A percentile compares a stretch with the other conserved stretches of the same genome.
phyloP scores from a whole-genome alignment of 2,113 vertebrate genomes.

The Lontra canadensis region DNA sequence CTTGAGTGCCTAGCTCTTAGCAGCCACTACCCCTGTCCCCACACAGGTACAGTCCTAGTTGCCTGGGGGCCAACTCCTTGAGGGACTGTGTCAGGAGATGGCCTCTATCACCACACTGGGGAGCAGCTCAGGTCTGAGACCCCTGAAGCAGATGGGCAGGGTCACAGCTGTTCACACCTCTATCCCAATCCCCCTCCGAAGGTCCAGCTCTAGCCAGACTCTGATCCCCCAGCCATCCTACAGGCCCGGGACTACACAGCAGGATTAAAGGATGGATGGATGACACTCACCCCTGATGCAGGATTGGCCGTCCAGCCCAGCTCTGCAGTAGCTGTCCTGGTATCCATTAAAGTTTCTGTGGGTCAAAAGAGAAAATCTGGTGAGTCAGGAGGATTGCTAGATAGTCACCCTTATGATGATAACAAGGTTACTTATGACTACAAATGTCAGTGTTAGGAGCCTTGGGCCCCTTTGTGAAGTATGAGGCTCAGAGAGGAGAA shows the following conservation, averaged over 20 bases:
- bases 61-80: background rate
- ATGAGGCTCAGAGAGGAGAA: background rate
- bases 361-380: conserved; percentile 64
- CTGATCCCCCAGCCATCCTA: background rate
- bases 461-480: background rate
- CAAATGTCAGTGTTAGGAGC: background rate
- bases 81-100: background rate
- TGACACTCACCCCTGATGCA: conserved; percentile 94
- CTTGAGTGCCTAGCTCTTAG: background rate
- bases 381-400: background rate
- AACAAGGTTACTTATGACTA: background rate
- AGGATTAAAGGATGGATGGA: background rate
- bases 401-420: background rate
- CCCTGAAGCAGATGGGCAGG: background rate
- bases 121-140: background rate
- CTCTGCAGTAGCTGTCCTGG: conserved; percentile 97
- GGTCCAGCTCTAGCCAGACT: background rate
- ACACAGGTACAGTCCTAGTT: background rate
- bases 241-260: background rate
- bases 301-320: conserved; percentile 99
- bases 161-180: background rate
- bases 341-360: conserved; percentile 98
- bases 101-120: background rate
- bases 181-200: background rate
- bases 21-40: background rate